Base-by-base conservation (phyloP, 2,797 vertebrate genomes). In the Esox masquinongy region DNA sequence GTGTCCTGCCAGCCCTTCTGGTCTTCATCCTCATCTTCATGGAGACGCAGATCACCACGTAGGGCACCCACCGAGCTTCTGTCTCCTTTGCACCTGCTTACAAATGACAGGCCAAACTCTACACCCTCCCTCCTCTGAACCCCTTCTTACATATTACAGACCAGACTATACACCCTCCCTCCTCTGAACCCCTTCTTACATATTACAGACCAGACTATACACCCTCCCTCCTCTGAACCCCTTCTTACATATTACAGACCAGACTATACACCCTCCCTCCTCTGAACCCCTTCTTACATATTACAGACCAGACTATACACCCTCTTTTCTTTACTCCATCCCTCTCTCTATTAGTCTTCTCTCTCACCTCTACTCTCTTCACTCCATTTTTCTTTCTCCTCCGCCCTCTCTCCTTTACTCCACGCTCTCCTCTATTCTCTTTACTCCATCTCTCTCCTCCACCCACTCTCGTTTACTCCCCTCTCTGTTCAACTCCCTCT, bases 41-140 rank as follows among this genome's bases (percentile, higher is more conserved):
- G 97, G 98, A 99, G 92, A 99, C 98, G 0, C 97, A 99, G 89
- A 99, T 99, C 91, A 99, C 98, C 69, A 97, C 97, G 98, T 99
- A 61, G 24, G 56, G 11, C 9, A 61, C 22, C 56, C 56, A 3
- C 24, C 7, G 36, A 39, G 36, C 36, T 8, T 6, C 2, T 11
- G 50, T 59, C 22, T 22, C 56, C 53, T 59, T n/a, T 59, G 53
- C 53, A 3, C 51, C 50, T 19, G 1, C 50, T 50, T 0, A 50
- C 5, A 47, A 9, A 47, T 50, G 6, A 50, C 7, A 50, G 49
- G 15, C 12, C 14, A 49, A 49, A 34, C 5, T 34, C 36, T 50
- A 50, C 49, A 15, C 2, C 49, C 49, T 16, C 12, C 11, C 3
- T 14, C 49, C 49, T 50, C 49, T 50, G 49, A 14, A 56, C 19